These are phyloP conservation scores for Gryllus longicercus DNA, from an alignment of 2,888 invertebrate species.

Conservation along the genomic window DNA sequence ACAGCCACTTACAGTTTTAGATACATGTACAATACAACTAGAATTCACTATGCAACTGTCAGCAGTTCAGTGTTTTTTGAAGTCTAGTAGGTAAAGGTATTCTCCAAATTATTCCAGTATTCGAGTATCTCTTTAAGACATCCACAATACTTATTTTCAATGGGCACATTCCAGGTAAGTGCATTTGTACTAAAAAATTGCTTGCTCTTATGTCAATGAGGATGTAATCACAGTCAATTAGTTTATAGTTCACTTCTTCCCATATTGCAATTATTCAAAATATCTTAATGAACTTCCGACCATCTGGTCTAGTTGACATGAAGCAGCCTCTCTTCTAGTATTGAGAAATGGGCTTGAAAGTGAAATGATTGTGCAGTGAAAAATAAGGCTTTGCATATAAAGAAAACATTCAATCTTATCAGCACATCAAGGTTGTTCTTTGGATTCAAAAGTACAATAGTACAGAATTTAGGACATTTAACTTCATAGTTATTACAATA, in stretches of 20 bases:
- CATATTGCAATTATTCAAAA: neutral
- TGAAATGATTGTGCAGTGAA: neutral
- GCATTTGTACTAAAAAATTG: constrained; percentile 11
- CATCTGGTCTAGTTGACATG: neutral
- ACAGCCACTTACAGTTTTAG: neutral
- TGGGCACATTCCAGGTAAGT: constrained; percentile 11
- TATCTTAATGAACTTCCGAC: neutral
- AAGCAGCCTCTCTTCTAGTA: neutral
- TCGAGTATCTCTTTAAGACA: neutral
- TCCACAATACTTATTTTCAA: constrained; percentile 1
- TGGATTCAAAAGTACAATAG: constrained; percentile 1
- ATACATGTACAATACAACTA: constrained; percentile 11
- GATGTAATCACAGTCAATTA: constrained; percentile 2
- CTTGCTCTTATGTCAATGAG: neutral
- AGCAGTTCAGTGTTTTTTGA: constrained; percentile 17
- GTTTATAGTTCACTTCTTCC: neutral
- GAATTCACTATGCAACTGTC: constrained; percentile 7
- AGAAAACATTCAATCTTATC: neutral
- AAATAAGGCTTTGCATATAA: neutral
- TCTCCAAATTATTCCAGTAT: neutral
- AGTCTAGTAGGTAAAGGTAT: neutral
- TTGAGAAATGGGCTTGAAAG: neutral
- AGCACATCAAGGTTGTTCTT: neutral
- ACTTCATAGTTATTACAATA: neutral
- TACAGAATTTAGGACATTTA: neutral